Conservation (phyloP, 2,888 invertebrate species). For the Nomada hirtipes region DNA sequence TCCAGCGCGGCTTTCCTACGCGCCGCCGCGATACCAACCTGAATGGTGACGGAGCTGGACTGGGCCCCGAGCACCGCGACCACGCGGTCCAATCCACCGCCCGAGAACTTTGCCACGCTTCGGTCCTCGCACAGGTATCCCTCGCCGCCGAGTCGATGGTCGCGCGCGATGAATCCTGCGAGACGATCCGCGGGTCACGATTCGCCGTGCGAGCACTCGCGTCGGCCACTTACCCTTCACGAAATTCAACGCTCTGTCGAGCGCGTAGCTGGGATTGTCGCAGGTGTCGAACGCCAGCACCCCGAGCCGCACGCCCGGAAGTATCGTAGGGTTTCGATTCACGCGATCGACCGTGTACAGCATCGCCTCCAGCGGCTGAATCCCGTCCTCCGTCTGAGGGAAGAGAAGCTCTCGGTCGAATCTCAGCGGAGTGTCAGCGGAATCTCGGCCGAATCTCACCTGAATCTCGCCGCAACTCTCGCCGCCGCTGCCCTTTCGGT, state of each 20-base stretch:
- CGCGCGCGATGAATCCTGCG: slow-evolving; percentile 84
- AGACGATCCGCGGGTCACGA: neutral
- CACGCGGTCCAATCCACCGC: slow-evolving; percentile 84
- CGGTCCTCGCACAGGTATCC: slow-evolving; percentile 84
- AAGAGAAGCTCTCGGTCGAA: neutral
- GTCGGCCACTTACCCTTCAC: slow-evolving; percentile 83
- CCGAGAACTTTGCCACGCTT: slow-evolving; percentile 82
- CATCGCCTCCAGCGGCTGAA: slow-evolving; percentile 86
- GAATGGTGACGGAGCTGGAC: slow-evolving; percentile 85
- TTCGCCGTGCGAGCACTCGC: neutral
- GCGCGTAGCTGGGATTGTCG: slow-evolving; percentile 85
- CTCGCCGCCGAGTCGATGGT: slow-evolving; percentile 81
- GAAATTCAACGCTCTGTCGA: slow-evolving; percentile 85
- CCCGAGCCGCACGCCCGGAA: slow-evolving; percentile 85
- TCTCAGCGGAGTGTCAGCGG: slow-evolving; percentile 78
- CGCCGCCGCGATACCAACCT: slow-evolving; percentile 75
- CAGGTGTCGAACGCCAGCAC: slow-evolving; percentile 86
- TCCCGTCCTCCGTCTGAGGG: slow-evolving; percentile 84
- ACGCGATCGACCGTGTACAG: slow-evolving; percentile 85
- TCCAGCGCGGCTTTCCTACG: neutral
- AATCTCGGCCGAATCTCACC: slow-evolving; percentile 56
- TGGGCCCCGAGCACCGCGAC: slow-evolving; percentile 86
- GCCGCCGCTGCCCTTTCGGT: slow-evolving; percentile 80
- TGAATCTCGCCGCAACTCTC: slow-evolving; percentile 79
- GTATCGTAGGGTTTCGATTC: slow-evolving; percentile 83